Base-by-base conservation (phyloP, 2,797 vertebrate genomes). In the Hydrophis major region DNA sequence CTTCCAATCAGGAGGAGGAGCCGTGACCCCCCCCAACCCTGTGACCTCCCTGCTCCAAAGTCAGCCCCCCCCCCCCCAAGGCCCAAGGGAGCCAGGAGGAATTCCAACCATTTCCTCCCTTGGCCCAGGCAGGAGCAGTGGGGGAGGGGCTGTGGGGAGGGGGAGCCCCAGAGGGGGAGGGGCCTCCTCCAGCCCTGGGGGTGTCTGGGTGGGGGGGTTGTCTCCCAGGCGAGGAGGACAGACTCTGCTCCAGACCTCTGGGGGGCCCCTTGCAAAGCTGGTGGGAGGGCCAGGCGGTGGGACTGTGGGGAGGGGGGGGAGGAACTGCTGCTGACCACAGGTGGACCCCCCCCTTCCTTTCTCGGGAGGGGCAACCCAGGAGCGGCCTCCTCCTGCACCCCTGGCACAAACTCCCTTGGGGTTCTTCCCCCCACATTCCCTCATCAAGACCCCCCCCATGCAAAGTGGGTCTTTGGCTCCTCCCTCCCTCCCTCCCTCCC, bases 41-140 rank as follows among this genome's bases (percentile, higher is more conserved):
- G n/a, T 25, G 20, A 37, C 37, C 87, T 47, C 61, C 47, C 28
- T 18, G 61, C 47, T 37, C 27, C n/a, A 69, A 6, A 50, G 25
- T 27, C 13, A 4, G 12, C 47, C 60, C 6, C 12, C 32, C 90
- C 90, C 6, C 22, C 32, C 90, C 13, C 47, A 4, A 22, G 37
- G 50, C 6, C 20, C 63, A 13, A 47, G 27, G 1, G 59, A 63
- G 59, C 89, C 22, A 12, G 12, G 69, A 93, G 47, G 94, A 94
- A 95, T 95, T 94, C 14, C 93, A 95, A 55, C 83, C 91, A 95
- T 95, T 94, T 95, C 94, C 94, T 89, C 93, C 2, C 57, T 57
- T 57, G 8, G 56, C 37, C 13, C 12, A 10, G 55, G 25, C 28
- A 2, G 42, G 18, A 32, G 57, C 22, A 0, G 18, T 6, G 27